Percentiles rank a stretch among this genome's conserved stretches.
phyloP scores from a whole-genome alignment of 2,888 invertebrate genomes.

The Agapostemon virescens region DNA sequence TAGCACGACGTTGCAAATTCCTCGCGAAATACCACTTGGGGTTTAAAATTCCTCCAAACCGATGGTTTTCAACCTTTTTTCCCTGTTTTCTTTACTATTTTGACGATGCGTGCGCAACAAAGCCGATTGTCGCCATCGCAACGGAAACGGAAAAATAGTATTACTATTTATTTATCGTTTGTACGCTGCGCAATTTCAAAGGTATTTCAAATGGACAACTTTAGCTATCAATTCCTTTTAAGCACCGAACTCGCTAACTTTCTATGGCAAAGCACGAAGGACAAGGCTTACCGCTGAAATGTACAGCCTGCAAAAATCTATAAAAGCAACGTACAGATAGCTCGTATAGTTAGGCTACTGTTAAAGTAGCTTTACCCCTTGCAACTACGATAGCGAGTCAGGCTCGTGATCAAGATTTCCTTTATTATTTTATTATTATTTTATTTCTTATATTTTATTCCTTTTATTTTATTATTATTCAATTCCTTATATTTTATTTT shows the following conservation, averaged over 20 bases:
- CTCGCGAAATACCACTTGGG: not conserved
- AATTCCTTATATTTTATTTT: too few species aligned
- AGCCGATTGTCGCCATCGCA: not conserved
- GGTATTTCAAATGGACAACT: not conserved
- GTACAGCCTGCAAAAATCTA: not conserved
- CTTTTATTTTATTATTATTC: too few species aligned
- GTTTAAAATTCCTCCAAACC: not conserved
- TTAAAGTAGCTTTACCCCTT: not conserved
- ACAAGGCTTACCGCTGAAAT: not conserved
- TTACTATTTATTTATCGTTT: not conserved
- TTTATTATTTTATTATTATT: too few species aligned
- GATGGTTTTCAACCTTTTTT: not conserved
- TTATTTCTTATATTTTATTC: too few species aligned
- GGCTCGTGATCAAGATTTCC: too few species aligned
- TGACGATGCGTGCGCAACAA: not conserved
- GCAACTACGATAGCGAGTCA: too few species aligned
- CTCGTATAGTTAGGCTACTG: not conserved
- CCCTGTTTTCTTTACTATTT: not conserved
- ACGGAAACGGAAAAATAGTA: not conserved
- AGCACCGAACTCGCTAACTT: not conserved
- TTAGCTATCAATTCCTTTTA: not conserved
- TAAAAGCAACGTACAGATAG: not conserved
- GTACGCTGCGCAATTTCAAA: not conserved
- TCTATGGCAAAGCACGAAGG: not conserved
- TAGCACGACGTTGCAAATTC: conserved; percentile 8